A percentile compares a stretch with the other conserved stretches of the same genome.
These are phyloP conservation scores for Leuciscus idus DNA, from an alignment of 2,113 vertebrate genomes.

Conservation along the genomic window DNA sequence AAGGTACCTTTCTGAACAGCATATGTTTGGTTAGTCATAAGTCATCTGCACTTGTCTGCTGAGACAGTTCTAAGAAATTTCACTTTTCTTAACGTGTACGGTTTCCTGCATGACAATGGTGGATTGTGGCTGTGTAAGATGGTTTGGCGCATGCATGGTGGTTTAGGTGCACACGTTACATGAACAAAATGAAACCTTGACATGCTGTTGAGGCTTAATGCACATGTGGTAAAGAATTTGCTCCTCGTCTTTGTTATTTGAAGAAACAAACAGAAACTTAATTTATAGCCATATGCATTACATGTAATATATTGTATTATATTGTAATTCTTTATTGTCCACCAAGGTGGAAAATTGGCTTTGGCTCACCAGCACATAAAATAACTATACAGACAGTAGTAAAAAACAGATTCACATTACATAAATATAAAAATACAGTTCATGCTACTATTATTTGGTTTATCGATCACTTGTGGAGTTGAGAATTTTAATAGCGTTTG, in stretches of 20 bases:
- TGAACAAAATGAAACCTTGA: not conserved
- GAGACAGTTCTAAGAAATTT: not conserved
- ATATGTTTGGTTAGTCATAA: not conserved
- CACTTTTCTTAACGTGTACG: not conserved
- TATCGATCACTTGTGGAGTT: no score
- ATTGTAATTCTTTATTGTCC: no score
- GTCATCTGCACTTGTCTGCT: not conserved
- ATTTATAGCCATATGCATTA: not conserved
- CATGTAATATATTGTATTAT: no score
- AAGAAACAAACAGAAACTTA: not conserved
- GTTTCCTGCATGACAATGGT: slow-evolving; percentile 19
- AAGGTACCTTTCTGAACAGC: not conserved
- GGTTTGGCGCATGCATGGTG: not conserved
- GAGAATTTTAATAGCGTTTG: no score
- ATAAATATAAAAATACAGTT: no score
- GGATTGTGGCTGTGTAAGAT: not conserved
- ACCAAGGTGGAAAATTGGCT: no score
- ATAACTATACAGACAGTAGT: no score
- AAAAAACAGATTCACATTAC: no score
- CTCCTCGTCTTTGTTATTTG: not conserved
- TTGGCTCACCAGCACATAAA: no score
- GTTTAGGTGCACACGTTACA: not conserved
- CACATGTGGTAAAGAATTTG: not conserved
- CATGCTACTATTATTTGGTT: no score
- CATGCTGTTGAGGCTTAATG: not conserved